phyloP scores from a whole-genome alignment of 2,888 invertebrate genomes.

The Clitarchus hookeri region DNA sequence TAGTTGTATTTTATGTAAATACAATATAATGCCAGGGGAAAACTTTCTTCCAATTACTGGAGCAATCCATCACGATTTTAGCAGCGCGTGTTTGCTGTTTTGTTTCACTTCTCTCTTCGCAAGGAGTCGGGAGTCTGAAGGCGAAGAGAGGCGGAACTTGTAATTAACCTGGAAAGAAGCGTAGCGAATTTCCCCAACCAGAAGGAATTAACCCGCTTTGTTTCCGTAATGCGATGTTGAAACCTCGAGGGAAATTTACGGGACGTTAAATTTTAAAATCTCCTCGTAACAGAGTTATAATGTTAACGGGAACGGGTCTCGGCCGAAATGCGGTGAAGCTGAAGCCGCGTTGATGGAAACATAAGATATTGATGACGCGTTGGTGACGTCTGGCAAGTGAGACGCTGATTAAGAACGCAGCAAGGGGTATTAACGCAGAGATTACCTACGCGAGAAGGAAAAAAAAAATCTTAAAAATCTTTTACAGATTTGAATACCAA shows the following conservation, averaged over 20 bases:
- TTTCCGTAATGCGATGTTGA: constrained; percentile 1
- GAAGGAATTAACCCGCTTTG: constrained; percentile 21
- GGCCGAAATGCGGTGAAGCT: not conserved
- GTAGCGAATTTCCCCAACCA: not conserved
- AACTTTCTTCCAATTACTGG: constrained; percentile 31
- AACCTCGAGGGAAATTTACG: not conserved
- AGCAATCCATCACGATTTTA: constrained; percentile 34
- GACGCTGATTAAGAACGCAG: not conserved
- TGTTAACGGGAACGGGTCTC: not conserved
- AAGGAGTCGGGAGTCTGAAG: not conserved
- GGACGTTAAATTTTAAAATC: constrained; percentile 11
- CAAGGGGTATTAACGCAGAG: not conserved
- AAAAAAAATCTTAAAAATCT: too few relatives aligned
- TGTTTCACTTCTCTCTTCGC: not conserved
- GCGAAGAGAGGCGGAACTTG: not conserved
- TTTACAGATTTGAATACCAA: too few relatives aligned
- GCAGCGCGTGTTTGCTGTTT: constrained; percentile 6
- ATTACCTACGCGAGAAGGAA: not conserved
- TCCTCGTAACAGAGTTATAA: not conserved
- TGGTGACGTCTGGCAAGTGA: not conserved
- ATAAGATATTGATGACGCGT: not conserved
- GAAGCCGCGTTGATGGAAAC: not conserved
- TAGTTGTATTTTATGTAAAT: constrained; percentile 37
- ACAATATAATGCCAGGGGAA: constrained; percentile 31
- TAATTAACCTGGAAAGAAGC: constrained; percentile 16